A percentile compares a stretch with the other conserved stretches of the same genome.
Evolutionary conservation across 2,113 vertebrate species (phyloP).

Genomic region (Panurus biarmicus): DNA sequence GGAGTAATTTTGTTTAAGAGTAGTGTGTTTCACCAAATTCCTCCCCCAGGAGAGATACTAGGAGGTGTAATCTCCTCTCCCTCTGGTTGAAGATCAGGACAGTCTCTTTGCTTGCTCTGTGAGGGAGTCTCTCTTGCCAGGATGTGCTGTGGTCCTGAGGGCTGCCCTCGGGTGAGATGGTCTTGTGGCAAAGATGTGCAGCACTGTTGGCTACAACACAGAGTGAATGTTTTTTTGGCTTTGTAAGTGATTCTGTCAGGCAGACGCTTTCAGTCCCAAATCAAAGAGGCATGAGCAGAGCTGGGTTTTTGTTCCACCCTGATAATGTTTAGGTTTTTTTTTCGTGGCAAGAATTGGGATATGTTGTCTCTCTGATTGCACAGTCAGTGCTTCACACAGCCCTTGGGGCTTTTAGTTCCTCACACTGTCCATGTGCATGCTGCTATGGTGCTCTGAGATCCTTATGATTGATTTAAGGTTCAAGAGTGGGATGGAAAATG

Average conservation of each 20-base stretch:
- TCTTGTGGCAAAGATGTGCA: neutral
- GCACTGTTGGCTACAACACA: neutral
- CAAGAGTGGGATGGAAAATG: neutral
- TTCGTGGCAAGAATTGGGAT: neutral
- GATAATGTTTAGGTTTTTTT: neutral
- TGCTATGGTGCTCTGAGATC: neutral
- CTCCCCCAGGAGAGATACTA: neutral
- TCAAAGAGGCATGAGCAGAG: neutral
- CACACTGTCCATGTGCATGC: accelerated
- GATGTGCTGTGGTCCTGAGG: neutral
- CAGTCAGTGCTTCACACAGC: neutral
- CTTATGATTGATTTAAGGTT: neutral
- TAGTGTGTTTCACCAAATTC: neutral
- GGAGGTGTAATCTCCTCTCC: neutral
- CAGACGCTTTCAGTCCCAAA: neutral
- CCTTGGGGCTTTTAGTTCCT: neutral
- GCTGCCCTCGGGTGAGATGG: neutral
- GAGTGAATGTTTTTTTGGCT: neutral
- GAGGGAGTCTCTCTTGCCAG: neutral
- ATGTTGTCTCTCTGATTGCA: accelerated
- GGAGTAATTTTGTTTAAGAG: neutral
- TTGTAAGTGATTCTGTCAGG: neutral
- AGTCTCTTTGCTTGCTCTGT: neutral
- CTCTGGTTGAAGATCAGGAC: neutral
- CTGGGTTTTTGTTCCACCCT: neutral